These are phyloP conservation scores for Brachionus calyciflorus DNA, from an alignment of 1,140 invertebrate species.

Conservation along the genomic window DNA sequence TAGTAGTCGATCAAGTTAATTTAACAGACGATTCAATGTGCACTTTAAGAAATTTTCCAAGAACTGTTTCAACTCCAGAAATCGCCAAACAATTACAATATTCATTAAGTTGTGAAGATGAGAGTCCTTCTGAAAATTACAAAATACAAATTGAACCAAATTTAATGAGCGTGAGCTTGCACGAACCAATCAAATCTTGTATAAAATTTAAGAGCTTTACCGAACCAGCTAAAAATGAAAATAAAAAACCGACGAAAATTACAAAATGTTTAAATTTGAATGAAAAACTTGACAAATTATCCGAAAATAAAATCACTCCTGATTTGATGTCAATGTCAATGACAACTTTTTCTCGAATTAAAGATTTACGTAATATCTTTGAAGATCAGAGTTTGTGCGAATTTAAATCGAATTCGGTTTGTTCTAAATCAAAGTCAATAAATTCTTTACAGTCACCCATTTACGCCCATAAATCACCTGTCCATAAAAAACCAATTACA, in stretches of 20 bases:
- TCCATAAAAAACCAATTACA: too few species aligned
- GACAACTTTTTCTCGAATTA: conserved; percentile 25
- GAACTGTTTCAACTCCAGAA: conserved; percentile 13
- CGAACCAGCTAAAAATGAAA: not conserved
- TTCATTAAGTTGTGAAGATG: not conserved
- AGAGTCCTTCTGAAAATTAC: not conserved
- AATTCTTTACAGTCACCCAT: conserved; percentile 9
- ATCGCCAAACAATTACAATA: not conserved
- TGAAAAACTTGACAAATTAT: not conserved
- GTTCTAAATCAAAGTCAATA: conserved; percentile 2
- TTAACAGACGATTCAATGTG: not conserved
- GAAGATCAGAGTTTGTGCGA: not conserved
- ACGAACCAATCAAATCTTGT: not conserved
- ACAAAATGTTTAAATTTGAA: not conserved
- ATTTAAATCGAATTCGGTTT: not conserved
- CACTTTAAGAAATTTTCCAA: conserved; percentile 14
- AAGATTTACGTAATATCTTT: conserved; percentile 8
- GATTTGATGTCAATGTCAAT: not conserved
- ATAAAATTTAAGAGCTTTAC: not conserved
- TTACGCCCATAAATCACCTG: not conserved
- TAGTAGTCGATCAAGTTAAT: not conserved
- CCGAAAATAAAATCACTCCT: not conserved
- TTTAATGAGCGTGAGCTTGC: conserved; percentile 7
- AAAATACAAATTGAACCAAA: not conserved
- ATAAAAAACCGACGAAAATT: not conserved